Evolutionary conservation across 2,888 invertebrate genomes (phyloP).

Genomic region (Charanyca ferruginea): DNA sequence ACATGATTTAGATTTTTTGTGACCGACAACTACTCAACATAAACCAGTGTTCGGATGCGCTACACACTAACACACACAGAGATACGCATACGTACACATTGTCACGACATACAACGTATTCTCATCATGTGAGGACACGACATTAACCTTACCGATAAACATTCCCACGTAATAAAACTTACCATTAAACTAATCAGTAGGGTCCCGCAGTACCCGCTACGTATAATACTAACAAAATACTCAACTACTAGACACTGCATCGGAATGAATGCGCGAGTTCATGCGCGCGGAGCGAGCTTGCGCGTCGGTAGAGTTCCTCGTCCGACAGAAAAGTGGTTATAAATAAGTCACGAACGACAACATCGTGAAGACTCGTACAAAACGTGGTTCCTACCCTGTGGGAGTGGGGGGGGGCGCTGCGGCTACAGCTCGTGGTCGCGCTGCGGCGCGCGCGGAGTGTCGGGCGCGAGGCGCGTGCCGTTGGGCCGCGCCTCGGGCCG

Average conservation of each 20-base stretch:
- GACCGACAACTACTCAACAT: slow-evolving; percentile 15
- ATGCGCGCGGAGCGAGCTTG: slow-evolving; percentile 9
- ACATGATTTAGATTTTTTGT: slow-evolving; percentile 25
- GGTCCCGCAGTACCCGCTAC: slow-evolving; percentile 31
- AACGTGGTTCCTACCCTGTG: slow-evolving; percentile 36
- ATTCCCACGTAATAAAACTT: slow-evolving; percentile 68
- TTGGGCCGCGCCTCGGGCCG: not conserved
- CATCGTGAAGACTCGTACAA: slow-evolving; percentile 70
- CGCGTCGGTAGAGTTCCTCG: slow-evolving; percentile 24
- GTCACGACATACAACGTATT: slow-evolving; percentile 44
- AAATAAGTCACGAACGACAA: slow-evolving; percentile 58
- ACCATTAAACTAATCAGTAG: slow-evolving; percentile 52
- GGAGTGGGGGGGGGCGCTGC: not conserved
- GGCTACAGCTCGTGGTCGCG: slow-evolving; percentile 50
- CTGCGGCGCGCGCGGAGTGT: slow-evolving; percentile 5
- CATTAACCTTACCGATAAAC: slow-evolving; percentile 65
- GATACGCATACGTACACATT: slow-evolving; percentile 43
- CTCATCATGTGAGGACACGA: slow-evolving; percentile 45
- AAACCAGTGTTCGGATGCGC: slow-evolving; percentile 13
- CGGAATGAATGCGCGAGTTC: not conserved
- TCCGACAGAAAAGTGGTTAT: slow-evolving; percentile 28
- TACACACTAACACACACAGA: slow-evolving; percentile 26
- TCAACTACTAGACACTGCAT: slow-evolving; percentile 32
- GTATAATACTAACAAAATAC: slow-evolving; percentile 52
- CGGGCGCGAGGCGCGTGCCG: not conserved